A percentile compares a stretch with the other conserved stretches of the same genome.
Conservation (phyloP, 2,113 vertebrate genomes). For the Nymphicus hollandicus region DNA sequence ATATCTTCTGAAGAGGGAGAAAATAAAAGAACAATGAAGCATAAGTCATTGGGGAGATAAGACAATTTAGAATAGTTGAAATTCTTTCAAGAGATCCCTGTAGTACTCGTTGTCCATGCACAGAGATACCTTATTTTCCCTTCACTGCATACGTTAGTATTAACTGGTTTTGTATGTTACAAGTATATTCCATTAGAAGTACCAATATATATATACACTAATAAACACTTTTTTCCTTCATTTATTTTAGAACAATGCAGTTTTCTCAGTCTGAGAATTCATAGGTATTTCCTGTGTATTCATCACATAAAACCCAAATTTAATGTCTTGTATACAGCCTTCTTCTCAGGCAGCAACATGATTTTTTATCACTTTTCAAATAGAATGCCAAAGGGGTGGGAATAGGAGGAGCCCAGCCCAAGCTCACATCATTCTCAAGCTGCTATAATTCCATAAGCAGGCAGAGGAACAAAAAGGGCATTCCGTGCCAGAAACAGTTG, state of each 20-base stretch:
- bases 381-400: not conserved
- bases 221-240: not conserved
- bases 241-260: not conserved
- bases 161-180: not conserved
- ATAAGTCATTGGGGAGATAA: not conserved
- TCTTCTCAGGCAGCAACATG: not conserved
- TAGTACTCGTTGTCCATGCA: not conserved
- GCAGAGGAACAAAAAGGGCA: not conserved
- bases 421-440: not conserved
- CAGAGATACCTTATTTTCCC: not conserved
- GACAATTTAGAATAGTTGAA: not conserved
- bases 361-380: not conserved
- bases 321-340: not conserved
- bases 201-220: not conserved
- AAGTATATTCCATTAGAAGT: not conserved
- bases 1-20: not conserved
- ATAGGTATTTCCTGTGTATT: not conserved
- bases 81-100: not conserved
- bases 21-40: not conserved
- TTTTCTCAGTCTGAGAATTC: not conserved
- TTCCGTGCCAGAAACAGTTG: not conserved
- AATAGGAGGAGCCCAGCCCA: not conserved
- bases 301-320: not conserved
- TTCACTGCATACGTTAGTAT: not conserved
- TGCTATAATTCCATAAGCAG: not conserved